These are phyloP conservation scores for Megamerina dolium DNA, from an alignment of 2,888 invertebrate species.

Conservation along the genomic window DNA sequence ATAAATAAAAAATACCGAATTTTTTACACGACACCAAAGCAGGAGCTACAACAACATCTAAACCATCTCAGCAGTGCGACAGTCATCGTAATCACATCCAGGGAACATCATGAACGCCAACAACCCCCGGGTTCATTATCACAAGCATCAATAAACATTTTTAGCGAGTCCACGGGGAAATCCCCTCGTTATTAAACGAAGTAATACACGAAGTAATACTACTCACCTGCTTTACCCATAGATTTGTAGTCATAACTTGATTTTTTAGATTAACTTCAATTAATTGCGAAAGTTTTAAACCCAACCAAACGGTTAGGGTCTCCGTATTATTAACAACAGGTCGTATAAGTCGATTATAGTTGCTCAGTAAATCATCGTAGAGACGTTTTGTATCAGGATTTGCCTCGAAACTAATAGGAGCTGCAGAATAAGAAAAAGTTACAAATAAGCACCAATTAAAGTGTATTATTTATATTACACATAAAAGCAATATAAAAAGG, in stretches of 20 bases:
- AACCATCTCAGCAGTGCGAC: no score
- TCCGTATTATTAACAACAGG: constrained; percentile 91
- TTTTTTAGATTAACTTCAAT: constrained; percentile 89
- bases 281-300: constrained; percentile 81
- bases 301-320: constrained; percentile 84
- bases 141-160: no score
- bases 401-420: constrained; percentile 58
- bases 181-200: no score
- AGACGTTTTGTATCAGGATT: constrained; percentile 92
- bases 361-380: constrained; percentile 91
- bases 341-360: constrained; percentile 90
- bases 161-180: no score
- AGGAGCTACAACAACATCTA: no score
- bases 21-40: no score
- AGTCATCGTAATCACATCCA: no score
- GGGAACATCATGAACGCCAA: no score
- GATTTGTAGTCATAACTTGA: constrained; percentile 90
- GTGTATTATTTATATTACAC: neutral
- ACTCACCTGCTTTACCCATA: constrained; percentile 87
- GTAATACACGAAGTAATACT: no score
- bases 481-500: no score
- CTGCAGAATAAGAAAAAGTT: constrained; percentile 21
- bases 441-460: neutral
- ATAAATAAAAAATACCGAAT: no score
- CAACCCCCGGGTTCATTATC: no score